These are phyloP conservation scores for Atractosteus spatula DNA, from an alignment of 2,113 vertebrate genomes.

Conservation along the genomic window DNA sequence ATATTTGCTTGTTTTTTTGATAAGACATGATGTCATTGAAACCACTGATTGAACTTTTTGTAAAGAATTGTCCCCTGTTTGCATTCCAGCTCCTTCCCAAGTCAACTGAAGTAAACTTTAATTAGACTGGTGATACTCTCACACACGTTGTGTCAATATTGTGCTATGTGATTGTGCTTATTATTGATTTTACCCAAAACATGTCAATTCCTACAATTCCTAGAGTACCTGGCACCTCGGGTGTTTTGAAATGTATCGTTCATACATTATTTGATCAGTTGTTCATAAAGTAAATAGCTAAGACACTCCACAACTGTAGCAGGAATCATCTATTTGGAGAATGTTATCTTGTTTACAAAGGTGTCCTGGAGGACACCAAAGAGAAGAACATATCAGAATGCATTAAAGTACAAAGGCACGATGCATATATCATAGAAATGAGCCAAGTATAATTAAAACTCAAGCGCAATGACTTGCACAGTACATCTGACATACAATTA, in stretches of 20 bases:
- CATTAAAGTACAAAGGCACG: slow-evolving; percentile 26
- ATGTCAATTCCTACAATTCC: slow-evolving; percentile 19
- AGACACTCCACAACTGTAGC: slow-evolving; percentile 29
- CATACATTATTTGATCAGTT: slow-evolving; percentile 43
- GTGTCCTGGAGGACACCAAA: slow-evolving; percentile 27
- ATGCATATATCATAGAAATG: slow-evolving; percentile 5
- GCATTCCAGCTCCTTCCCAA: background rate
- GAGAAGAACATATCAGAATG: slow-evolving; percentile 44
- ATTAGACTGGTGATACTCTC: slow-evolving; percentile 15
- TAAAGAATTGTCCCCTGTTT: slow-evolving; percentile 3
- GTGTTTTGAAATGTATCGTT: slow-evolving; percentile 30
- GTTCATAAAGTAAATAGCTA: slow-evolving; percentile 41
- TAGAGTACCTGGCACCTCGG: slow-evolving; percentile 17
- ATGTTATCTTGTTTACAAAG: slow-evolving; percentile 42
- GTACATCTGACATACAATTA: background rate
- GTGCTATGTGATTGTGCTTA: background rate
- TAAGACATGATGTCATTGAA: slow-evolving; percentile 11
- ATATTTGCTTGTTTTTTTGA: slow-evolving; percentile 8
- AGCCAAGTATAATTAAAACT: slow-evolving; percentile 36
- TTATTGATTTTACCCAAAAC: slow-evolving; percentile 22
- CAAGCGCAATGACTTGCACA: slow-evolving; percentile 1
- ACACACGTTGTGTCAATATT: slow-evolving; percentile 19
- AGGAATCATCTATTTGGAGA: slow-evolving; percentile 38
- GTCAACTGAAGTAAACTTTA: background rate
- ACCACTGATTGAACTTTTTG: background rate